Evolutionary conservation across 2,888 invertebrate species (phyloP), one percentile per base, ranked within the genome.

Genomic region (Scrobipalpa costella): DNA sequence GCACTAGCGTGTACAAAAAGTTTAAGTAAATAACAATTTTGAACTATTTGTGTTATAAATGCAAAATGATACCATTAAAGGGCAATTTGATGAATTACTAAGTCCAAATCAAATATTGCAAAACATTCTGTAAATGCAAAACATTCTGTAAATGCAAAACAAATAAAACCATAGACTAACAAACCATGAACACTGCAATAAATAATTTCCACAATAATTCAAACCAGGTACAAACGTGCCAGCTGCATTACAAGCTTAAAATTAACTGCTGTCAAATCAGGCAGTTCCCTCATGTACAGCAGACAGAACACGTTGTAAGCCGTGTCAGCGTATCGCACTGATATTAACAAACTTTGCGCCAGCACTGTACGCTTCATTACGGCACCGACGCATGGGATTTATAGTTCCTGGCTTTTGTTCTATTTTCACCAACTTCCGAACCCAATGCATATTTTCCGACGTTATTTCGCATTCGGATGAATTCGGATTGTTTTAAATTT

Each of bases 261-360:
- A 50, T 50, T 50, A 55, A 55, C 55, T n/a, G 55, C 34, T 34
- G 55, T 55, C 55, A 55, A 55, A 55, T 55, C 55, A 55, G n/a
- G 7, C 55, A 34, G 55, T 21, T 17, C 50, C 33, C 21, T 19
- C 27, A 21, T 21, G 55, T 34, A 55, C 55, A 15, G 8, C 27
- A 0, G 34, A n/a, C 55, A 9, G n/a, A 13, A 55, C 27, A 55
- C 15, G 34, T 34, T 27, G 52, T 52, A 52, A 44, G 44, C 52
- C n/a, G 34, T 57, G 36, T 15, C 38, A 38, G 38, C 36, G 34
- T 19, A 15, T 11, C 55, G 34, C 15, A 57, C 57, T 9, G 57
- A 57, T 57, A 57, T 57, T 57, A 57, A 57, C 36, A 36, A 57
- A 36, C 57, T 57, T 57, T 57, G 8, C 17, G 17, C 57, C 57